Evolutionary conservation across 2,113 vertebrate species (phyloP).

Genomic region (Nyctereutes procyonoides): DNA sequence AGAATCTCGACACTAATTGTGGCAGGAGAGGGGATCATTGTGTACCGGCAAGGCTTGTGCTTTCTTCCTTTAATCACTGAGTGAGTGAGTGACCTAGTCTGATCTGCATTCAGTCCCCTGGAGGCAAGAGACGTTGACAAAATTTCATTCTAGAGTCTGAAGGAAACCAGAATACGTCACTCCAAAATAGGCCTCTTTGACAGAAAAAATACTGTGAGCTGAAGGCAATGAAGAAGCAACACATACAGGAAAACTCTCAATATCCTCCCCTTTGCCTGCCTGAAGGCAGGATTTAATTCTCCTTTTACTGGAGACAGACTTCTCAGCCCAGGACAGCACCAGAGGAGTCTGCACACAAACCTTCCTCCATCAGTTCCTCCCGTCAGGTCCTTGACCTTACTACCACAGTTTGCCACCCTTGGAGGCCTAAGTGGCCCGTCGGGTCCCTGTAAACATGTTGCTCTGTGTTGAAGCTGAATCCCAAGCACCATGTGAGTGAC

Average conservation of each 20-base stretch:
- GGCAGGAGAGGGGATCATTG: neutral
- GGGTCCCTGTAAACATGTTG: rapidly evolving
- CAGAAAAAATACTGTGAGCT: neutral
- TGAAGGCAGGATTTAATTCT: neutral
- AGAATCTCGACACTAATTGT: neutral
- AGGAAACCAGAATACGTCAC: neutral
- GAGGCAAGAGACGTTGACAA: neutral
- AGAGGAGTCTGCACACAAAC: neutral
- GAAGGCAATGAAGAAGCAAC: neutral
- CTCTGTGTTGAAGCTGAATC: neutral
- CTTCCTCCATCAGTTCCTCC: neutral
- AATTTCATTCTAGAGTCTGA: neutral
- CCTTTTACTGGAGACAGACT: neutral
- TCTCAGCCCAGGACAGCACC: neutral
- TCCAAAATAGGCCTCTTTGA: neutral
- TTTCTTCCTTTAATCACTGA: neutral
- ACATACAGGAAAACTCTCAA: neutral
- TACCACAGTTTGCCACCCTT: neutral
- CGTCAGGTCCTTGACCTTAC: neutral
- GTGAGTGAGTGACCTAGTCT: neutral
- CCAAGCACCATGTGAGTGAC: neutral
- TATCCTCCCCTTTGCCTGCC: neutral
- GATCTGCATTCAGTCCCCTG: neutral
- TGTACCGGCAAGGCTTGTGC: neutral
- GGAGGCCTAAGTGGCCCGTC: neutral